Percentiles rank a stretch among this genome's conserved stretches.
Conservation (phyloP, 2,888 invertebrate species). For the Drepanosiphum platanoidis region DNA sequence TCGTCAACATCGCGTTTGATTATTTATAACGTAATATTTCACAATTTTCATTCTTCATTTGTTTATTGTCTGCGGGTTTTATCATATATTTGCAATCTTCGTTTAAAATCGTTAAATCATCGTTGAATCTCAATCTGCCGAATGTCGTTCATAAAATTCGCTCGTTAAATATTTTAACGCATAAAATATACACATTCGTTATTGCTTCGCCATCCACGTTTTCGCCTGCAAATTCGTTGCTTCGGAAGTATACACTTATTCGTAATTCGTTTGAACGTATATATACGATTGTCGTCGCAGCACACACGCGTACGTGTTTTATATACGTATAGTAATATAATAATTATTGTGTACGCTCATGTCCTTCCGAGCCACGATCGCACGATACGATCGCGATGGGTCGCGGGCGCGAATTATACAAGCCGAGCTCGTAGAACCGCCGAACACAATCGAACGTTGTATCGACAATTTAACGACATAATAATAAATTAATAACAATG, state of each 20-base stretch:
- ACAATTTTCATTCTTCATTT: too few relatives aligned
- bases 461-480: constrained; percentile 34
- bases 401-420: constrained; percentile 29
- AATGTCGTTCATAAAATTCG: too few relatives aligned
- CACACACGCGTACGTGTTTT: neutral
- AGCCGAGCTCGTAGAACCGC: constrained; percentile 2
- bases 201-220: neutral
- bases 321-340: neutral
- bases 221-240: neutral
- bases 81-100: too few relatives aligned
- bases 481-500: constrained; percentile 26
- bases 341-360: neutral
- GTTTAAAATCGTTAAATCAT: too few relatives aligned
- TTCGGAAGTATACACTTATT: neutral
- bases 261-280: too few relatives aligned
- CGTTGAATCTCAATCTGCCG: too few relatives aligned
- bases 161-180: too few relatives aligned
- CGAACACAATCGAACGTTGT: constrained; percentile 53
- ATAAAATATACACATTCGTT: too few relatives aligned
- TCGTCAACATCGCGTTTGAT: too few relatives aligned
- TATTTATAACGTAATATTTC: too few relatives aligned
- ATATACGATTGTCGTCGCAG: neutral
- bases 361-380: neutral
- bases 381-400: neutral
- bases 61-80: too few relatives aligned